A percentile compares a stretch with the other conserved stretches of the same genome.
Conservation (phyloP, 2,888 invertebrate genomes). For the Ecliptopera silaceata region DNA sequence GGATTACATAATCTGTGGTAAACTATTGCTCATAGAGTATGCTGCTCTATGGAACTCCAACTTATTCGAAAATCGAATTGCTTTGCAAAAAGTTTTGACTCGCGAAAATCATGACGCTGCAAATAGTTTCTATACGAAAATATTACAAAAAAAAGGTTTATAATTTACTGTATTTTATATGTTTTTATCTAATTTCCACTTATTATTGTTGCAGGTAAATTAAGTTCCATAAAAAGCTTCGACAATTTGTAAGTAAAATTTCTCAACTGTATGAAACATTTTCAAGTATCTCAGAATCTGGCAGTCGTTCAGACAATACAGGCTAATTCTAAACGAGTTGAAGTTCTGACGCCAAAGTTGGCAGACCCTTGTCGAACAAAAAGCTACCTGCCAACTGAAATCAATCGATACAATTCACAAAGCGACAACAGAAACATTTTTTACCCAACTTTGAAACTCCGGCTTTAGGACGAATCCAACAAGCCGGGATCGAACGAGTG, state of each 20-base stretch:
- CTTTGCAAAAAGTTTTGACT: background rate
- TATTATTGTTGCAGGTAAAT: conserved; percentile 57
- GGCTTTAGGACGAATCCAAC: conserved; percentile 67
- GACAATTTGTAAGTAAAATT: conserved; percentile 6
- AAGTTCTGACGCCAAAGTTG: conserved; percentile 18
- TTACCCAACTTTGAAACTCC: conserved; percentile 66
- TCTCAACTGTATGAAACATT: background rate
- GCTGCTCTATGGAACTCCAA: conserved; percentile 15
- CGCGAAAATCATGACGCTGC: too few relatives aligned
- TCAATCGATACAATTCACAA: conserved; percentile 40
- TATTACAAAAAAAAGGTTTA: too few relatives aligned
- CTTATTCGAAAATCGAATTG: conserved; percentile 15
- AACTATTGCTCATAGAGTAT: conserved; percentile 16
- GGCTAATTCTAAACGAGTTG: conserved; percentile 9
- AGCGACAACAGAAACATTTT: conserved; percentile 54
- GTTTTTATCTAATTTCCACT: conserved; percentile 12
- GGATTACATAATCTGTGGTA: conserved; percentile 37
- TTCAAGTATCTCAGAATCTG: background rate
- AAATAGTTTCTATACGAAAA: too few relatives aligned
- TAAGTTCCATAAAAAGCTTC: conserved; percentile 26
- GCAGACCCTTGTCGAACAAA: conserved; percentile 17
- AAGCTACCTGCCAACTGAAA: conserved; percentile 34
- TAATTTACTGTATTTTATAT: background rate
- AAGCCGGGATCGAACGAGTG: conserved; percentile 70
- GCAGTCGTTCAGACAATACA: conserved; percentile 1